phyloP scores from a whole-genome alignment of 2,888 invertebrate species.

The Shargacucullia verbasci region DNA sequence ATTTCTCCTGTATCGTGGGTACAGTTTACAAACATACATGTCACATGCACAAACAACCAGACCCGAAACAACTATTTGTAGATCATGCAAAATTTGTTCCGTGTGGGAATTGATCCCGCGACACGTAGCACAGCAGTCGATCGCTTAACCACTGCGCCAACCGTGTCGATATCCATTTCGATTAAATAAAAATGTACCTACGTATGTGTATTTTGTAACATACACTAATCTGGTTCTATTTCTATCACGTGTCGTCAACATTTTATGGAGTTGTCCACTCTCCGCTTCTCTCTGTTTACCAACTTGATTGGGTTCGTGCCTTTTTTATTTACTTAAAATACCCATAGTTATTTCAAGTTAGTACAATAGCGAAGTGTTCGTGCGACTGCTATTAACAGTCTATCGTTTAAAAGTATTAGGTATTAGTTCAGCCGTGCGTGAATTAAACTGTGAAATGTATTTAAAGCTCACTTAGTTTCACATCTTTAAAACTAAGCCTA shows the following conservation, averaged over 20 bases:
- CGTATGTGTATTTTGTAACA: slow-evolving; percentile 7
- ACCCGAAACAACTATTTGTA: too few relatives aligned
- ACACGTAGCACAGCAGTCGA: too few relatives aligned
- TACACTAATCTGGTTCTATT: slow-evolving; percentile 13
- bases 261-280: slow-evolving; percentile 52
- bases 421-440: slow-evolving; percentile 54
- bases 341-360: slow-evolving; percentile 75
- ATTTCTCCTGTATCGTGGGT: too few relatives aligned
- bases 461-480: slow-evolving; percentile 33
- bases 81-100: too few relatives aligned
- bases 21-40: too few relatives aligned
- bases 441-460: slow-evolving; percentile 49
- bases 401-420: slow-evolving; percentile 48
- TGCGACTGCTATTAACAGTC: slow-evolving; percentile 54
- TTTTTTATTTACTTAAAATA: slow-evolving; percentile 81
- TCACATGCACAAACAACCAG: too few relatives aligned
- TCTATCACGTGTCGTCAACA: slow-evolving; percentile 34
- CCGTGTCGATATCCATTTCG: too few relatives aligned
- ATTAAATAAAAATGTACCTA: too few relatives aligned
- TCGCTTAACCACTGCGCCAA: too few relatives aligned
- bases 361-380: slow-evolving; percentile 49
- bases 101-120: too few relatives aligned
- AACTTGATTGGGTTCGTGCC: slow-evolving; percentile 86
- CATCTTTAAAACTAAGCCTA: slow-evolving; percentile 2
- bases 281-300: slow-evolving; percentile 72